These are phyloP conservation scores for Mareca strepera DNA, from an alignment of 2,797 vertebrate species.

Conservation along the genomic window DNA sequence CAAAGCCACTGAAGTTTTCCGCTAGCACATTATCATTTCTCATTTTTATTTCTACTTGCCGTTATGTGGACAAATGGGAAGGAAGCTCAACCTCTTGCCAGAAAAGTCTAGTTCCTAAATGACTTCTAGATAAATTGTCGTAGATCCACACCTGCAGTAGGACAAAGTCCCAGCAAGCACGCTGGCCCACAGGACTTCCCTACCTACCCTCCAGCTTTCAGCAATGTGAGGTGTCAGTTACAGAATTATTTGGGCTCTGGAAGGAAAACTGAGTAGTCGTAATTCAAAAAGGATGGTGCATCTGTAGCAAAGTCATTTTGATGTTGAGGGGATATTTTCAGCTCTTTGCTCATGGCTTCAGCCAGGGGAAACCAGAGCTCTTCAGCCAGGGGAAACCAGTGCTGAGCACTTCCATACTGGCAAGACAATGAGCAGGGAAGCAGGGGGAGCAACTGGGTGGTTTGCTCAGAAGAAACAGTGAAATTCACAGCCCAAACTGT, in stretches of 20 bases:
- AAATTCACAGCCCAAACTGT: background rate
- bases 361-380: background rate
- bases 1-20: constrained; percentile 24
- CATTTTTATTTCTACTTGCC: constrained; percentile 38
- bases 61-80: constrained; percentile 2
- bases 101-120: constrained; percentile 23
- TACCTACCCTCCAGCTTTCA: background rate
- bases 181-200: background rate
- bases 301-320: background rate
- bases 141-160: background rate
- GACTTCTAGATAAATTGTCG: constrained; percentile 7
- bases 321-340: background rate
- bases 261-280: background rate
- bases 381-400: background rate
- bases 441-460: background rate
- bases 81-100: background rate
- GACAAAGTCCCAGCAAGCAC: background rate
- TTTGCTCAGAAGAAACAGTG: background rate
- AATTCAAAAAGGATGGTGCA: background rate
- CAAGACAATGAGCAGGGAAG: background rate
- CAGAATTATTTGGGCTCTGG: background rate
- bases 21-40: background rate
- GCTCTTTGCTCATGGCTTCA: background rate
- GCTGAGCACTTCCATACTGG: background rate
- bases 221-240: background rate